phyloP scores from a whole-genome alignment of 2,888 invertebrate genomes.

The Oscheius sp. region DNA sequence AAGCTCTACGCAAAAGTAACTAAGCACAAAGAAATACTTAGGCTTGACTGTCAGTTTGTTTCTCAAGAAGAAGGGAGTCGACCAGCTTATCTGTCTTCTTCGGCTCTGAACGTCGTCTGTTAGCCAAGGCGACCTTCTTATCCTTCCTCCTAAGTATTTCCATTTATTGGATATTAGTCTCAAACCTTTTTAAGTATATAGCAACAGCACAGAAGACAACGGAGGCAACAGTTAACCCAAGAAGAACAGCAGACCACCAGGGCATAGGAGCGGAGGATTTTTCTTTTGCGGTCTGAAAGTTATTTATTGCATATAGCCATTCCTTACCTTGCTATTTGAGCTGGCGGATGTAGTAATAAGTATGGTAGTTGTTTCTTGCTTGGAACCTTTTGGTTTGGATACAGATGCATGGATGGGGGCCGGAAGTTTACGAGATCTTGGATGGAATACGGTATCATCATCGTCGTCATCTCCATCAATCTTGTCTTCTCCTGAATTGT shows the following conservation, averaged over 20 bases:
- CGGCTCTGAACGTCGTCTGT: constrained; percentile 13
- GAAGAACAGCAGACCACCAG: constrained; percentile 26
- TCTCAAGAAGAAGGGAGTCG: constrained; percentile 14
- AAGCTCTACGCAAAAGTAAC: constrained; percentile 23
- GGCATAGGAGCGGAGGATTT: constrained; percentile 7
- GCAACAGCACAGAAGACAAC: constrained; percentile 12
- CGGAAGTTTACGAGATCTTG: constrained; percentile 18
- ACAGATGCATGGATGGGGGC: constrained; percentile 25
- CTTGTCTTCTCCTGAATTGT: constrained; percentile 33
- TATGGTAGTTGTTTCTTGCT: constrained; percentile 7
- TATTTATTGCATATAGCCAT: not conserved
- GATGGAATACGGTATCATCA: constrained; percentile 2
- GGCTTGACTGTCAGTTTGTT: not conserved
- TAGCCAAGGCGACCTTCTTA: not conserved
- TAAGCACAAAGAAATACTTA: not conserved
- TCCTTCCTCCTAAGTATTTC: constrained; percentile 4
- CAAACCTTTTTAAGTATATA: constrained; percentile 6
- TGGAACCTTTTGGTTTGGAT: constrained; percentile 4
- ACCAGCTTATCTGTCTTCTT: constrained; percentile 27
- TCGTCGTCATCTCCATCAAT: not conserved
- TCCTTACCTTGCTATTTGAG: constrained; percentile 7
- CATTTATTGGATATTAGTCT: not conserved
- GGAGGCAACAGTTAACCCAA: constrained; percentile 10
- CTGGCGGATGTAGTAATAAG: constrained; percentile 12
- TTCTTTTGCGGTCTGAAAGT: not conserved